Evolutionary conservation across 1,140 invertebrate species (phyloP).

Genomic region (Elymnias hypermnestra): DNA sequence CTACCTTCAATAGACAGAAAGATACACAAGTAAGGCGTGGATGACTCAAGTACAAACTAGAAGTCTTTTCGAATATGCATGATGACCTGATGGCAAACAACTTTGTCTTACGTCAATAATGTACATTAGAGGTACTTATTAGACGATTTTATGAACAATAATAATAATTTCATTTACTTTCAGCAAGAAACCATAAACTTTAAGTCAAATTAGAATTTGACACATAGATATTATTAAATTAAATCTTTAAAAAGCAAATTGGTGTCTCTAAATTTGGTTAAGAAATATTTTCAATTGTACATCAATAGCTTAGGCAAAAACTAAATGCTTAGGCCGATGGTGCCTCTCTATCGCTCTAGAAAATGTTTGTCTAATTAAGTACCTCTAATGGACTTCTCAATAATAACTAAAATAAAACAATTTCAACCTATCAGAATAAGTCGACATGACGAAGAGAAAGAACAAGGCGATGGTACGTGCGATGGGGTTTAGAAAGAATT

Average conservation of each 20-base stretch:
- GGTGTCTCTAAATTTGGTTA: too few species aligned
- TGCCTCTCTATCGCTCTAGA: too few species aligned
- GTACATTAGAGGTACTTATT: constrained; percentile 20
- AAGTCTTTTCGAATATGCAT: constrained; percentile 40
- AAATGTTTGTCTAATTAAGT: too few species aligned
- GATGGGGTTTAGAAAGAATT: constrained; percentile 43
- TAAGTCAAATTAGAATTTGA: background rate
- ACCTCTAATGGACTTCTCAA: constrained; percentile 17
- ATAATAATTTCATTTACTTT: background rate
- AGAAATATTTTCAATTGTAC: too few species aligned
- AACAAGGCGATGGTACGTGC: constrained; percentile 44
- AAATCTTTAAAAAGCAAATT: too few species aligned
- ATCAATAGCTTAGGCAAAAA: too few species aligned
- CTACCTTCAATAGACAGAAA: constrained; percentile 68
- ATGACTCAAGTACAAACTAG: constrained; percentile 58
- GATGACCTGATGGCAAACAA: constrained; percentile 26
- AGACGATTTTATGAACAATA: background rate
- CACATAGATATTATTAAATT: too few species aligned
- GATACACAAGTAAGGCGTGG: constrained; percentile 74
- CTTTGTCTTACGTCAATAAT: constrained; percentile 9
- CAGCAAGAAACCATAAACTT: too few species aligned
- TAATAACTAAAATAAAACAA: constrained; percentile 26
- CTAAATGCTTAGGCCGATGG: too few species aligned
- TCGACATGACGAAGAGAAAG: constrained; percentile 27
- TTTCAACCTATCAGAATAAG: constrained; percentile 19